phyloP scores from a whole-genome alignment of 2,888 invertebrate genomes.

The Limulus polyphemus region DNA sequence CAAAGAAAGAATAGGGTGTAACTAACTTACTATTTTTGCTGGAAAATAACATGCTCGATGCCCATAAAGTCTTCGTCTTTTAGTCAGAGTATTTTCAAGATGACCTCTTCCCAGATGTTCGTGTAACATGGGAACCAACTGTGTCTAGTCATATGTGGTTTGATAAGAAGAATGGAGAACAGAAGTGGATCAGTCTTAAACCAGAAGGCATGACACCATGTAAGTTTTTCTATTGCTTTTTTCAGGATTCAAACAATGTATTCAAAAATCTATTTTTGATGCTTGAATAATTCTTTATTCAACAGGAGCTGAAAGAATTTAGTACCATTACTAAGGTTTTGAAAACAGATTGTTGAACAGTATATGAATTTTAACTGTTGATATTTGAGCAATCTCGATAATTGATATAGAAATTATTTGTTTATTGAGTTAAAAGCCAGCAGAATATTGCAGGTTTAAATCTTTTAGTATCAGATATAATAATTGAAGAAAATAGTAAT shows the following conservation, averaged over 20 bases:
- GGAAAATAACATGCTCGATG: background rate
- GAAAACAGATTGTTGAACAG: background rate
- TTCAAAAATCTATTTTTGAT: too few species aligned
- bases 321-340: background rate
- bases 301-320: too few species aligned
- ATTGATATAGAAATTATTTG: too few species aligned
- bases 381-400: background rate
- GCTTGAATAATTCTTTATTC: too few species aligned
- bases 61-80: slow-evolving; percentile 26
- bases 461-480: too few species aligned
- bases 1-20: too few species aligned
- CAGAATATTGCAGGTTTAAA: too few species aligned
- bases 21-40: background rate
- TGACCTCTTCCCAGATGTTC: slow-evolving; percentile 86
- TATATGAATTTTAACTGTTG: background rate
- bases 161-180: slow-evolving; percentile 48
- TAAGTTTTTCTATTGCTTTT: slow-evolving; percentile 40
- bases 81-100: slow-evolving; percentile 94
- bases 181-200: slow-evolving; percentile 56
- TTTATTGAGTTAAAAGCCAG: too few species aligned
- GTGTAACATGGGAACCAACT: slow-evolving; percentile 70
- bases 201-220: slow-evolving; percentile 77
- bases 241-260: too few species aligned
- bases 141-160: slow-evolving; percentile 68
- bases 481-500: too few species aligned